Base-by-base conservation (phyloP, 1,140 invertebrate genomes). In the Pteromalus puparum region DNA sequence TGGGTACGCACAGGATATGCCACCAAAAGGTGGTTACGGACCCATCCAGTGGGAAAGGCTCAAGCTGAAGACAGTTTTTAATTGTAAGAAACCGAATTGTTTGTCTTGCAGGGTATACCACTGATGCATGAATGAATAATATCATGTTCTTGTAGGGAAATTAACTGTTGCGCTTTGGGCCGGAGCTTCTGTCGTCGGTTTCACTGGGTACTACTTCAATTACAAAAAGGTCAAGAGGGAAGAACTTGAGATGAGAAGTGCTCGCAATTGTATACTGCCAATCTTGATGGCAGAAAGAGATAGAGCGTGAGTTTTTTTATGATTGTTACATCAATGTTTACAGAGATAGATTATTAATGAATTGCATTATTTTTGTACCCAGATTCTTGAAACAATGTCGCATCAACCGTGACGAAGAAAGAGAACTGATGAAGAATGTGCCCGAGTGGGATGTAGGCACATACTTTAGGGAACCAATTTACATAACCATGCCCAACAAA, bases 371-470 rank as follows among this genome's bases (percentile, higher is more conserved):
- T 15, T 21, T 61, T 61, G 84, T 4, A 82, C 90, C 18, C 86
- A 95, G 95, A 65, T 95, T 93, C 88, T 91, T 99, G 89, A 98
- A 97, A 88, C 96, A 98, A 89, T 80, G 97, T 3, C 94, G 96
- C 78, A 94, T 94, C 73, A 98, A 98, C 92, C 94, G 97, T 24
- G 97, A 98, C 77, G 96, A 96, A 82, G 98, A 99, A 92, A 94
- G 94, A 68, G 95, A 97, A 84, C 93, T 99, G 13, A 99, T 98
- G 98, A 95, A 95, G 83, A 95, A 98, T 92, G 96, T 97, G 5
- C 95, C 96, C 83, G 97, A 96, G 88, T 99, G 98, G 98, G 95
- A 96, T 93, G 96, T 97, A 30, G 98, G 98, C 21, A 98, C 97
- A 9, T 97, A 95, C 88, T 98, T 96, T 87, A 97, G 97, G 13